A percentile compares a stretch with the other conserved stretches of the same genome.
These are phyloP conservation scores for Acanthosepion esculentum DNA, from an alignment of 2,888 invertebrate genomes.

Conservation along the genomic window DNA sequence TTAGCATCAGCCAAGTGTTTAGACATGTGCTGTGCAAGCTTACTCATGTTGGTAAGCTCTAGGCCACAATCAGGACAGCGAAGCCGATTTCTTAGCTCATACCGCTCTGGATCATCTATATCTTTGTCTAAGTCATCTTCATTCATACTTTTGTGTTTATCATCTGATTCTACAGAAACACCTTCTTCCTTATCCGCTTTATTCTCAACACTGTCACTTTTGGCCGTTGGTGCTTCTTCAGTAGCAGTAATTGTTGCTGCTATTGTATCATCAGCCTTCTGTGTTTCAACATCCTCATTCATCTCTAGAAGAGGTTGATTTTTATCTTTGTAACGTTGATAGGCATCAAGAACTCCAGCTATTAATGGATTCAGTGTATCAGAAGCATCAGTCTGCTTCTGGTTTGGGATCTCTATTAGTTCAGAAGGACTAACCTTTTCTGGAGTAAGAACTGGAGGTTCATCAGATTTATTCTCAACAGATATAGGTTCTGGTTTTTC, in stretches of 20 bases:
- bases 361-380: slow-evolving; percentile 43
- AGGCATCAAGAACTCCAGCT: slow-evolving; percentile 38
- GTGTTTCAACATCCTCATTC: neutral
- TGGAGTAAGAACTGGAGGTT: neutral
- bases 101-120: slow-evolving; percentile 20
- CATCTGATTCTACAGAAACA: neutral
- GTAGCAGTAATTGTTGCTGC: neutral
- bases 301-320: neutral
- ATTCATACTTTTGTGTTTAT: neutral
- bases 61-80: slow-evolving; percentile 41
- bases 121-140: slow-evolving; percentile 18
- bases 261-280: neutral
- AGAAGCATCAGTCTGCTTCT: slow-evolving; percentile 34
- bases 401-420: neutral
- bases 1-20: slow-evolving; percentile 25
- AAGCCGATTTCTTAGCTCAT: slow-evolving; percentile 40
- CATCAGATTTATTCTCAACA: slow-evolving; percentile 34
- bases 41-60: slow-evolving; percentile 39
- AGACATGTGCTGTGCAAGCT: slow-evolving; percentile 36
- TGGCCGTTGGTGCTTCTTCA: neutral
- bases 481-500: neutral
- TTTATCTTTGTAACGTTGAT: slow-evolving; percentile 37
- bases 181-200: neutral
- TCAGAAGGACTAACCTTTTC: neutral
- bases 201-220: neutral